Evolutionary conservation across 2,888 invertebrate species (phyloP).

Genomic region (Leucophenga maculata): DNA sequence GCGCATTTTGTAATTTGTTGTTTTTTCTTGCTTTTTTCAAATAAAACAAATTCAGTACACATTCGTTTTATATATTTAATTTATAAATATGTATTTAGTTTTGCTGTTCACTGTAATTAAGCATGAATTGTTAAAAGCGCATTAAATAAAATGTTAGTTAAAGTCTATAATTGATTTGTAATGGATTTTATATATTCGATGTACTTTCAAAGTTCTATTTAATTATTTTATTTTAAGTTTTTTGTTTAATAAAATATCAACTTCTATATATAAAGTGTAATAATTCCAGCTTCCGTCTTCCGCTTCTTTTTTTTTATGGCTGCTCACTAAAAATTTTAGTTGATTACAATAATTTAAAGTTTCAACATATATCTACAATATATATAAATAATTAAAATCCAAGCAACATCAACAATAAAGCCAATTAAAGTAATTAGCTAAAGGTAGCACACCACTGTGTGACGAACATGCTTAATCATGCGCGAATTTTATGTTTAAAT

Average conservation of each 20-base stretch:
- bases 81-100: not conserved
- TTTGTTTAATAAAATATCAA: too few relatives aligned
- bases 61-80: not conserved
- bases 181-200: too few relatives aligned
- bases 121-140: too few relatives aligned
- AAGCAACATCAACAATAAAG: slow-evolving; percentile 16
- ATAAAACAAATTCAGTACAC: not conserved
- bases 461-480: slow-evolving; percentile 31
- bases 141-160: too few relatives aligned
- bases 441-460: slow-evolving; percentile 18
- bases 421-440: slow-evolving; percentile 13
- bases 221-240: too few relatives aligned
- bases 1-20: too few relatives aligned
- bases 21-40: not conserved
- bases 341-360: slow-evolving; percentile 12
- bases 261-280: too few relatives aligned
- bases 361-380: not conserved
- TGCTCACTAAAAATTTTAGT: slow-evolving; percentile 3
- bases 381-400: slow-evolving; percentile 4
- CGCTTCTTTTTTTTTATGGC: slow-evolving; percentile 12
- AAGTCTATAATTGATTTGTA: too few relatives aligned
- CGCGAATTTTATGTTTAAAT: not conserved
- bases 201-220: too few relatives aligned
- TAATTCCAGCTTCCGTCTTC: slow-evolving; percentile 10
- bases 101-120: too few relatives aligned